phyloP scores from a whole-genome alignment of 1,140 invertebrate species.

The Drosophila pruinosa region DNA sequence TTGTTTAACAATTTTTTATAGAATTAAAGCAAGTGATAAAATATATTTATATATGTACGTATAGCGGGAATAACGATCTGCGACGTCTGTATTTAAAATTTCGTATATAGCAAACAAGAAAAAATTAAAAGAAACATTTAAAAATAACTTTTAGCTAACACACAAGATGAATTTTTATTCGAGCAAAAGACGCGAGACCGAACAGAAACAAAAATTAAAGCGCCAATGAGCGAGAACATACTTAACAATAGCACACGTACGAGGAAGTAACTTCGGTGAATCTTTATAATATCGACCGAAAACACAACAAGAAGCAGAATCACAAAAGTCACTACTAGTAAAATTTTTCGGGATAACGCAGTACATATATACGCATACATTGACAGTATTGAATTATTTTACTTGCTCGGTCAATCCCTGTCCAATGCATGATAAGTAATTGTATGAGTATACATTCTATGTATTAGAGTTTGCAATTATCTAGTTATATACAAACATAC shows the following conservation, averaged over 20 bases:
- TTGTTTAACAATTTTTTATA: background rate
- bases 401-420: background rate
- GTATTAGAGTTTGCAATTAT: background rate
- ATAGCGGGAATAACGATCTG: constrained; percentile 37
- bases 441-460: background rate
- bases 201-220: constrained; percentile 53
- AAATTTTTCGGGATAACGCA: constrained; percentile 33
- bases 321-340: background rate
- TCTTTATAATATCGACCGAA: constrained; percentile 10
- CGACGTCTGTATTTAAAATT: constrained; percentile 61
- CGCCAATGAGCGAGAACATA: constrained; percentile 48
- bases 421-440: constrained; percentile 1
- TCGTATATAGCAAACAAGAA: constrained; percentile 61
- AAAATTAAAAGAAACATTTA: constrained; percentile 80
- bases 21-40: background rate
- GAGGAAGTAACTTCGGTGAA: constrained; percentile 38
- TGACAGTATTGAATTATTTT: background rate
- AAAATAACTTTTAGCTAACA: constrained; percentile 83
- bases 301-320: background rate
- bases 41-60: constrained; percentile 44
- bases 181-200: constrained; percentile 62
- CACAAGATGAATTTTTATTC: constrained; percentile 82
- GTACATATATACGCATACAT: background rate
- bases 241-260: constrained; percentile 32
- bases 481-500: background rate